Conservation (phyloP, 2,888 invertebrate genomes). For the Agrochola lota region DNA sequence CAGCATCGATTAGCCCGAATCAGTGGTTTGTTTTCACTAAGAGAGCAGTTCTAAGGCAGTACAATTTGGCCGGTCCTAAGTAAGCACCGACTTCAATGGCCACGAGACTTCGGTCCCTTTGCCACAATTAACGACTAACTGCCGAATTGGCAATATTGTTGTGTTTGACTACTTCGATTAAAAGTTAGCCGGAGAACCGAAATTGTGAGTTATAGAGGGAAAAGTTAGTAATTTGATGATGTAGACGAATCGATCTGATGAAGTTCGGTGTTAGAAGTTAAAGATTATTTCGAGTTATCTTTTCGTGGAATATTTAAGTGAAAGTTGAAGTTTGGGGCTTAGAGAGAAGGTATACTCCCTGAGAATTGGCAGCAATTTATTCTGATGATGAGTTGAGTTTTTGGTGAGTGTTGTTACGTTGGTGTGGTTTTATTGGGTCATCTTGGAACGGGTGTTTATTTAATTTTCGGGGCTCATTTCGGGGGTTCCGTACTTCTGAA, state of each 20-base stretch:
- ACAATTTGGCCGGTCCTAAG: constrained; percentile 66
- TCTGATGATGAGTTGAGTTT: constrained; percentile 42
- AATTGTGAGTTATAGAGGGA: constrained; percentile 54
- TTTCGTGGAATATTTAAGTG: constrained; percentile 43
- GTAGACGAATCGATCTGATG: constrained; percentile 50
- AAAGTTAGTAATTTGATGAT: constrained; percentile 58
- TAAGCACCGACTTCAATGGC: constrained; percentile 62
- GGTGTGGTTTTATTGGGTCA: not conserved
- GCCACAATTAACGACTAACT: constrained; percentile 64
- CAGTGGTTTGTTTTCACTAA: constrained; percentile 61
- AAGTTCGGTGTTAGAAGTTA: constrained; percentile 39
- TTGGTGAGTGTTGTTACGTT: constrained; percentile 8
- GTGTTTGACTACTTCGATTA: constrained; percentile 68
- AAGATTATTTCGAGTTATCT: constrained; percentile 48
- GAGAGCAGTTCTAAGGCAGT: constrained; percentile 59
- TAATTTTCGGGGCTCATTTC: not conserved
- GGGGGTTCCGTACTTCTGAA: too few relatives aligned
- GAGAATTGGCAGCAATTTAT: constrained; percentile 36
- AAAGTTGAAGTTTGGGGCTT: constrained; percentile 35
- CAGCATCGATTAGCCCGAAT: constrained; percentile 42
- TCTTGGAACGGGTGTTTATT: not conserved
- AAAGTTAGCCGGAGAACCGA: constrained; percentile 62
- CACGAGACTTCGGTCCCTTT: constrained; percentile 50
- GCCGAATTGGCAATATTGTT: constrained; percentile 70
- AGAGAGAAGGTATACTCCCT: constrained; percentile 8